Conservation (phyloP, 2,888 invertebrate species). For the Luperina nickerlii region DNA sequence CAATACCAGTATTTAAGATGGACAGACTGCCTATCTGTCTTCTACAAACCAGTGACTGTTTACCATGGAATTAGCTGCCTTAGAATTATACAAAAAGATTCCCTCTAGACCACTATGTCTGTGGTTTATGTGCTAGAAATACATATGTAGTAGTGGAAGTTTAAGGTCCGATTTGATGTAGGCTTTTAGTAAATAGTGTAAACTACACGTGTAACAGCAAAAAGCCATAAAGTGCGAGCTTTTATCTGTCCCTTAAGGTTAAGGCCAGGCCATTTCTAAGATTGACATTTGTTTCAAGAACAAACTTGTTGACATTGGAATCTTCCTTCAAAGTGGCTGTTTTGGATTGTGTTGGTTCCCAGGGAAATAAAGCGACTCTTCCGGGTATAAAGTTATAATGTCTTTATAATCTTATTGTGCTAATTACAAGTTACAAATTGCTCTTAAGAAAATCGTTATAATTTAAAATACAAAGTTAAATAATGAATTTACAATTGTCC, state of each 20-base stretch:
- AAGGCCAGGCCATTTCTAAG: slow-evolving; percentile 42
- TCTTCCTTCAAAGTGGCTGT: slow-evolving; percentile 52
- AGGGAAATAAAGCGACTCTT: no score
- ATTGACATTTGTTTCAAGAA: slow-evolving; percentile 53
- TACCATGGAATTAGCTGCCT: not conserved
- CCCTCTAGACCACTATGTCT: slow-evolving; percentile 32
- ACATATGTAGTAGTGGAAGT: slow-evolving; percentile 30
- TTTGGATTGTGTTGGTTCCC: no score
- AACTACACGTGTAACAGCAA: slow-evolving; percentile 57
- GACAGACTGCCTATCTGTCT: not conserved
- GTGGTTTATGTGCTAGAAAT: slow-evolving; percentile 21
- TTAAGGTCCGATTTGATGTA: slow-evolving; percentile 37
- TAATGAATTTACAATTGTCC: no score
- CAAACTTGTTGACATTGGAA: slow-evolving; percentile 61
- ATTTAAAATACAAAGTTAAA: no score
- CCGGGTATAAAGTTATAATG: no score
- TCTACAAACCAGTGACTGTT: not conserved
- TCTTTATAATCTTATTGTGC: no score
- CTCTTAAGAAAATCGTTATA: no score
- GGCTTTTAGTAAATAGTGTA: slow-evolving; percentile 44
- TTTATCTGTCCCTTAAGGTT: slow-evolving; percentile 57
- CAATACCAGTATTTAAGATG: not conserved
- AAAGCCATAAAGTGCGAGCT: slow-evolving; percentile 56
- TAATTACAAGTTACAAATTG: no score
- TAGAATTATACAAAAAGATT: slow-evolving; percentile 10